Conservation (phyloP, 1,140 invertebrate genomes). For the Calycopis cecrops region DNA sequence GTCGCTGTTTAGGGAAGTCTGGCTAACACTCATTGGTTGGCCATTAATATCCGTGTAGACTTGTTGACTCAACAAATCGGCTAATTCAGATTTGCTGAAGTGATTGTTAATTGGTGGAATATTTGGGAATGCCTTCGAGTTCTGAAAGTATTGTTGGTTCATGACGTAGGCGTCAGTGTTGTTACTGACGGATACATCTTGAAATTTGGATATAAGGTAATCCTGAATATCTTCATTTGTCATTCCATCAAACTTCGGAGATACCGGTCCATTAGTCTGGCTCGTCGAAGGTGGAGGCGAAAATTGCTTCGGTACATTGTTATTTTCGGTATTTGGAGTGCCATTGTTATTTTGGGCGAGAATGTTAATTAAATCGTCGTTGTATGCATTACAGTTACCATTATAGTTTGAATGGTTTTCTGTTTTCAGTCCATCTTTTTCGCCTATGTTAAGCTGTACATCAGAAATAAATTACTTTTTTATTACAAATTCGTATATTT, state of each 20-base stretch:
- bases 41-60: constrained; percentile 34
- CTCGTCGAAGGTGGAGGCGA: constrained; percentile 27
- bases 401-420: constrained; percentile 33
- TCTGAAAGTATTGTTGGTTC: constrained; percentile 54
- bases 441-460: constrained; percentile 23
- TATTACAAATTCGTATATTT: neutral
- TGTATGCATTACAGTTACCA: constrained; percentile 35
- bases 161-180: constrained; percentile 26
- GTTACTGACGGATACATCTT: constrained; percentile 43
- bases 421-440: constrained; percentile 29
- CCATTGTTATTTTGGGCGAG: constrained; percentile 38
- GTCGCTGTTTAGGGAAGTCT: constrained; percentile 47
- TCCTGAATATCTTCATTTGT: constrained; percentile 58
- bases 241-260: constrained; percentile 48
- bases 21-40: constrained; percentile 50
- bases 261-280: constrained; percentile 28
- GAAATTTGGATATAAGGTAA: constrained; percentile 58
- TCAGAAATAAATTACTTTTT: neutral
- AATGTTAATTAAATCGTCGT: constrained; percentile 51
- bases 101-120: constrained; percentile 53
- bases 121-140: constrained; percentile 54
- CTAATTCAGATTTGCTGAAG: constrained; percentile 48
- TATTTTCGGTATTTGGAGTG: constrained; percentile 48
- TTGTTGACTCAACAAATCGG: constrained; percentile 42
- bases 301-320: constrained; percentile 43